Evolutionary conservation across 2,797 vertebrate genomes (phyloP).

Genomic region (Megalops cyprinoides): DNA sequence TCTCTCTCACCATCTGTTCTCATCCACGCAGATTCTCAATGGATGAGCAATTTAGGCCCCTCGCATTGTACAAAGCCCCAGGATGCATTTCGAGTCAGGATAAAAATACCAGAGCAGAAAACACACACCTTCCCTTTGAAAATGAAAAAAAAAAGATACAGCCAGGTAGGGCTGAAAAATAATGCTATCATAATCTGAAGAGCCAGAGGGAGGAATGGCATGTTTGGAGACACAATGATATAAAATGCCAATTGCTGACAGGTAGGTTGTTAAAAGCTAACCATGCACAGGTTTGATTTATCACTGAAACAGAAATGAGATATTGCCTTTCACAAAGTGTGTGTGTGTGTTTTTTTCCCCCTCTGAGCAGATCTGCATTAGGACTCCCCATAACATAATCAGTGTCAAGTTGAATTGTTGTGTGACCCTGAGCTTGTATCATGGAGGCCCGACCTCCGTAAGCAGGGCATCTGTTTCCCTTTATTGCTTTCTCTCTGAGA

Average conservation of each 20-base stretch:
- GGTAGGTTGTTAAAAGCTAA: conserved; percentile 14
- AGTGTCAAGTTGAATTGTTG: conserved; percentile 26
- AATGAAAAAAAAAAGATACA: conserved; percentile 6
- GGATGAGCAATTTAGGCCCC: conserved; percentile 27
- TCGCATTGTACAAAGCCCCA: conserved; percentile 18
- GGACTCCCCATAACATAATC: conserved; percentile 12
- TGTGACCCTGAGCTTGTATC: conserved; percentile 27
- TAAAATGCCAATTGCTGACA: conserved; percentile 17
- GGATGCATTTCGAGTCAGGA: conserved; percentile 8
- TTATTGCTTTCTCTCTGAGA: conserved; percentile 15
- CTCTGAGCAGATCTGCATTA: conserved; percentile 8
- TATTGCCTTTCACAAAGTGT: not conserved
- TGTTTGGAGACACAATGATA: not conserved
- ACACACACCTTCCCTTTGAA: not conserved
- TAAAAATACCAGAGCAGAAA: not conserved
- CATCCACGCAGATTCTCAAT: conserved; percentile 30
- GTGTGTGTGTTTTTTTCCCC: too few species aligned
- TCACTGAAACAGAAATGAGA: conserved; percentile 23
- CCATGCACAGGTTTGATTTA: conserved; percentile 10
- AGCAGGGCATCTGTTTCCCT: conserved; percentile 24
- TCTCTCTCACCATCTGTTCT: conserved; percentile 56
- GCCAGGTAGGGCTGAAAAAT: not conserved
- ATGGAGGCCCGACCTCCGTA: conserved; percentile 1
- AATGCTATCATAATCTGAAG: not conserved
- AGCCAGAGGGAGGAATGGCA: too few species aligned